Evolutionary conservation across 1,140 invertebrate species (phyloP), one percentile per base, ranked within the genome.

Genomic region (Trichonephila inaurata): DNA sequence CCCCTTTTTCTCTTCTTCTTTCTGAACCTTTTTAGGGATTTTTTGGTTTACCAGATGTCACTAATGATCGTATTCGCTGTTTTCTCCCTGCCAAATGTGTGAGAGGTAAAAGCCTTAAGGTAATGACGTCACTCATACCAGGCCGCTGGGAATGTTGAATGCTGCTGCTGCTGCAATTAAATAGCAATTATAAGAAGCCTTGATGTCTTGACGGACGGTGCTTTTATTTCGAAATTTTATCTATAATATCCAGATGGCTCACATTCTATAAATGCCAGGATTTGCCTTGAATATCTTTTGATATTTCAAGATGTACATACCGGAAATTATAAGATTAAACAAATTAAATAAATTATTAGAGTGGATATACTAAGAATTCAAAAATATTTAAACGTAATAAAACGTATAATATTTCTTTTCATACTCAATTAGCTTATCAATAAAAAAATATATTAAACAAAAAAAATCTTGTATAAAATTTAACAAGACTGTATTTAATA

Each of bases 41-140:
- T 91, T 91, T 91, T 61, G 18, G 89, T 16, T 61, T 21, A 62
- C 89, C 89, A 91, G 89, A 91, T 91, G 89, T 91, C 72, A 62
- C 89, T 91, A 91, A 91, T 91, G 89, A 91, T 91, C 89, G 89
- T 24, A 91, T 62, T 91, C 33, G 16, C 72, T 60, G 64, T 51
- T 91, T 82, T 28, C 72, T n/a, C 44, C 21, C 8, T 62, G 28
- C 33, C 72, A 33, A 77, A 44, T 61, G 62, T 51, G 40, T 61
- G 16, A 72, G 89, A 91, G 89, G 89, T 91, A 91, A 21, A 44
- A 82, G 82, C 40, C 51, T 81, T 40, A 21, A 28, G 69, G 44
- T 91, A 91, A 82, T 91, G 89, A 82, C 89, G 89, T 77, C 69
- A 91, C 72, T 61, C 51, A 33, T 24, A 28, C 72, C 85, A 40